Percentiles rank a stretch among this genome's conserved stretches.
phyloP scores from a whole-genome alignment of 2,797 vertebrate genomes.

The Myotis vivesi region DNA sequence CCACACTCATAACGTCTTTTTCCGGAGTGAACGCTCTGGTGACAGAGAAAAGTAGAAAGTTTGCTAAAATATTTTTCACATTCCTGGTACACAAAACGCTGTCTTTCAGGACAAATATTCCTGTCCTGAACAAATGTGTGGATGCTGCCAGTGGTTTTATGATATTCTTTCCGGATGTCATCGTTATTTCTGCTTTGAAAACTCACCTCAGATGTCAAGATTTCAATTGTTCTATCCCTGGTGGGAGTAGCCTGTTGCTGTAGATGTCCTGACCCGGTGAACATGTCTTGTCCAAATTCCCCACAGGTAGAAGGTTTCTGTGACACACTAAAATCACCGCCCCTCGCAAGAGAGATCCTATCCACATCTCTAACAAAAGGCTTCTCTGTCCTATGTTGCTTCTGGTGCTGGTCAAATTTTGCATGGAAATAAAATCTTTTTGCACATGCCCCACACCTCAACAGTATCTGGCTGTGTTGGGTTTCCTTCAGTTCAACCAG shows the following conservation, averaged over 20 bases:
- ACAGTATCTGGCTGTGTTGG: neutral
- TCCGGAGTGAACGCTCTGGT: neutral
- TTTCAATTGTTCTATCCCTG: neutral
- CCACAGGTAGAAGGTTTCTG: neutral
- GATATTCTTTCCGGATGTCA: slow-evolving; percentile 1
- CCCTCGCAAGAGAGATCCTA: neutral
- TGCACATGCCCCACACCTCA: neutral
- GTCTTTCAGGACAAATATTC: slow-evolving; percentile 42
- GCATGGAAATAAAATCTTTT: neutral
- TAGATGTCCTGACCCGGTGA: neutral
- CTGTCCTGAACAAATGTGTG: slow-evolving; percentile 34
- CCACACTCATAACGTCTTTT: neutral
- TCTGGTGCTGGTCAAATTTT: neutral
- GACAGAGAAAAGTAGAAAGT: neutral
- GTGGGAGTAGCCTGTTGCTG: neutral
- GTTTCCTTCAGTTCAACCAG: neutral
- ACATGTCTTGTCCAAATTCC: neutral
- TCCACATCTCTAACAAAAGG: neutral
- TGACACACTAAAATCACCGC: neutral
- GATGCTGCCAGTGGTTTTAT: slow-evolving; percentile 16
- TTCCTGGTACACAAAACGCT: slow-evolving; percentile 34
- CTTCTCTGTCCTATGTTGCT: neutral
- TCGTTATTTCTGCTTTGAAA: slow-evolving; percentile 40
- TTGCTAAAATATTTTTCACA: slow-evolving; percentile 31
- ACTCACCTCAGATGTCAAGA: neutral